Percentiles rank a stretch among this genome's conserved stretches.
Evolutionary conservation across 1,140 invertebrate species (phyloP).

Genomic region (Myzus persicae): DNA sequence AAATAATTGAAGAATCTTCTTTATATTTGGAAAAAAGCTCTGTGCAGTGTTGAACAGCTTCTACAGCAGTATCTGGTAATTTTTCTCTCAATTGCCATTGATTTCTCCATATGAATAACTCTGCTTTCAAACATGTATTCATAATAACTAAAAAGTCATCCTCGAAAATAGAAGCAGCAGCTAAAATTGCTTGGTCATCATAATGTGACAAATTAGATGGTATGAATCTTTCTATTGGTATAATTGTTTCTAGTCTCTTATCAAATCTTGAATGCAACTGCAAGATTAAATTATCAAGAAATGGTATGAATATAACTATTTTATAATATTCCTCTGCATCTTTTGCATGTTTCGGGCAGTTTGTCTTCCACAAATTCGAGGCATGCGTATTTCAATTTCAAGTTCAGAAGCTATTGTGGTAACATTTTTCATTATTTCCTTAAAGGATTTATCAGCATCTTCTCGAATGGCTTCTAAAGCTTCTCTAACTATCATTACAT

Average conservation of each 20-base stretch:
- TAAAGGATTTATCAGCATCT: not conserved
- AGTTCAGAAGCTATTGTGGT: not conserved
- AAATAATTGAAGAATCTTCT: no score
- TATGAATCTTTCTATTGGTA: not conserved
- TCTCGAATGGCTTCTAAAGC: not conserved
- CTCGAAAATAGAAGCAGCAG: not conserved
- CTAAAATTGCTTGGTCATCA: not conserved
- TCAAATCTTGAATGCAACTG: no score
- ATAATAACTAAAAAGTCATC: not conserved
- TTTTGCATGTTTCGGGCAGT: no score
- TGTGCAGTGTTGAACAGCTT: not conserved
- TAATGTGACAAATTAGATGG: not conserved
- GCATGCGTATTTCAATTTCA: no score
- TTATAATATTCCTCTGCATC: no score
- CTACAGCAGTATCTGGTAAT: not conserved
- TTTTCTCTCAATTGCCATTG: not conserved
- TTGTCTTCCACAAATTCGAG: no score
- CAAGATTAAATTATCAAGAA: no score
- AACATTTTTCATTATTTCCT: not conserved
- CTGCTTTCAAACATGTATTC: not conserved
- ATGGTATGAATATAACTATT: no score
- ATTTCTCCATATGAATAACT: slow-evolving; percentile 1
- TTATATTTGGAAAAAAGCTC: no score
- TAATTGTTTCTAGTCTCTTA: no score
- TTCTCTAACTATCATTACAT: no score